Evolutionary conservation across 2,113 vertebrate species (phyloP), one percentile per base, ranked within the genome.

Genomic region (Tragelaphus buxtoni): DNA sequence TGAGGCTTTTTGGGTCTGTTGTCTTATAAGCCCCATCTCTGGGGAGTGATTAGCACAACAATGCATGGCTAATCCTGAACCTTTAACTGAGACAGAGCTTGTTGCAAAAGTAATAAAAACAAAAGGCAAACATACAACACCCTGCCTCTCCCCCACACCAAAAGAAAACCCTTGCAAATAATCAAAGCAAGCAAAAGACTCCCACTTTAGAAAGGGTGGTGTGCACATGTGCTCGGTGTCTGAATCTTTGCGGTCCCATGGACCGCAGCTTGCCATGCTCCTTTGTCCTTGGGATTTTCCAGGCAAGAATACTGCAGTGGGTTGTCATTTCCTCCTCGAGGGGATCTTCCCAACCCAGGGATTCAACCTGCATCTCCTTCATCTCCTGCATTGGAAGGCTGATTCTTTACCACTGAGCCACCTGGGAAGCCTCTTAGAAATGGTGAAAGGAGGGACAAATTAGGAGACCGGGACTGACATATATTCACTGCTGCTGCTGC

Each of bases 81-180:
- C 35, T 6, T 13, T 55, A 32, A 53, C 30, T 53, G 45, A 80
- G 63, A 76, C 28, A 42, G 14, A 79, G n/a, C 47, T 45, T 83
- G 4, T n/a, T 72, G 17, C 14, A 65, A n/a, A 95, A 94, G 61
- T 26, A 88, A 76, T 49, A 45, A 47, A 90, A 88, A 30, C n/a
- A 80, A 95, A 11, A 81, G 83, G 13, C 11, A n/a, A 45, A 30
- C 17, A 14, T 56, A 58, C 13, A 60, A 6, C 30, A 5, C 9
- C 16, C 47, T 0, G 0, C 39, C 39, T 3, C 39, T 42, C 24
- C 24, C 13, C 13, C 14, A 2, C 2, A 4, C 28, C 28, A 0
- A 87, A 42, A 65, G 11, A 74, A 12, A 84, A 17, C 26, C 13
- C 11, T 39, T 80, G 55, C 5, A 42, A 88, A 24, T 11, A 16